phyloP scores from a whole-genome alignment of 2,113 vertebrate species.

The Ellobius talpinus region DNA sequence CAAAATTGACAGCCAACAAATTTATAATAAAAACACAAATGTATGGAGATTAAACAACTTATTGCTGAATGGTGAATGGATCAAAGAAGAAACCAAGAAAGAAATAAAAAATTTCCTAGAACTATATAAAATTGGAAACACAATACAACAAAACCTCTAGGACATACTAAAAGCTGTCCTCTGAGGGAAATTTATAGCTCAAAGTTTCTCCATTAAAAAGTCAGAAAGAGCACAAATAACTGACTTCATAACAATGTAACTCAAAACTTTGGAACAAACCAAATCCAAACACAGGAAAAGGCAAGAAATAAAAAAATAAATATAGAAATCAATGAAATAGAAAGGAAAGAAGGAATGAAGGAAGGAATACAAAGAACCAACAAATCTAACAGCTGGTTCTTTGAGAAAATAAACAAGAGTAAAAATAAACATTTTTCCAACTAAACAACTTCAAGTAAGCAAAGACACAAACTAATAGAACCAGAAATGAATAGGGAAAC shows the following conservation, averaged over 20 bases:
- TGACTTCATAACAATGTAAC: neutral
- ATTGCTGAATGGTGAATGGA: neutral
- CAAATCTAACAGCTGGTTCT: neutral
- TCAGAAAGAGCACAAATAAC: neutral
- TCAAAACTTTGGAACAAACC: neutral
- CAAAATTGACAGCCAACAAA: neutral
- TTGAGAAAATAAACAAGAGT: neutral
- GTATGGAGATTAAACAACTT: neutral
- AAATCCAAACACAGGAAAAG: neutral
- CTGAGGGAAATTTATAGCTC: neutral
- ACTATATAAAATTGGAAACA: neutral
- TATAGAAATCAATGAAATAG: neutral
- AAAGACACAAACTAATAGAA: neutral
- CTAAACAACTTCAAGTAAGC: neutral
- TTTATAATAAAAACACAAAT: neutral
- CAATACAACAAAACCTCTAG: neutral
- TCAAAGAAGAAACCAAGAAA: neutral
- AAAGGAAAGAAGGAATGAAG: neutral
- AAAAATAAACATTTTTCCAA: neutral
- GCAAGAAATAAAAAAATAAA: neutral
- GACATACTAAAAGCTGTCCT: neutral
- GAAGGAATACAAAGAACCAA: neutral
- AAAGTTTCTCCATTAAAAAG: neutral
- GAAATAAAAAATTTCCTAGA: neutral
- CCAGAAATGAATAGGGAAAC: neutral